Evolutionary conservation across 2,888 invertebrate species (phyloP).

Genomic region (Penaeus monodon): DNA sequence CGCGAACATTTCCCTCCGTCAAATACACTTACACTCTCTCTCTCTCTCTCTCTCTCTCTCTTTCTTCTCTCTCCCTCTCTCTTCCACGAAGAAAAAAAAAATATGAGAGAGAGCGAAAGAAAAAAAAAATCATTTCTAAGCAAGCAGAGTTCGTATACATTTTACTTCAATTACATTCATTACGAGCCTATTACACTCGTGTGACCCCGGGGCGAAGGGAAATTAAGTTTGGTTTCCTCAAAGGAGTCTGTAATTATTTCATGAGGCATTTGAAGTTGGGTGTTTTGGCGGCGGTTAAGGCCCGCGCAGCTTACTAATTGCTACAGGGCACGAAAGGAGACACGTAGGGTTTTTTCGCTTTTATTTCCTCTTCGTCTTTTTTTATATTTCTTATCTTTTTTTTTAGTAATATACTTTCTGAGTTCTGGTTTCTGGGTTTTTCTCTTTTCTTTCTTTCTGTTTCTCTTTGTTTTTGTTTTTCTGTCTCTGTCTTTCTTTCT

Average conservation of each 20-base stretch:
- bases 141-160: slow-evolving; percentile 17
- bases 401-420: neutral
- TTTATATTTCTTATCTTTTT: neutral
- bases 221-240: slow-evolving; percentile 45
- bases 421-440: neutral
- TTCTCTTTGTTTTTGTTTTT: neutral
- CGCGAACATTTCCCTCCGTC: too few relatives aligned
- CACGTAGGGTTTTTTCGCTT: neutral
- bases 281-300: slow-evolving; percentile 8
- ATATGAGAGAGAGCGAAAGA: neutral
- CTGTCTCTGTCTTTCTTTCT: neutral
- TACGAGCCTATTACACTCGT: slow-evolving; percentile 29
- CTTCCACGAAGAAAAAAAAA: too few relatives aligned
- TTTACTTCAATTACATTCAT: slow-evolving; percentile 45
- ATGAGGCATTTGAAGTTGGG: slow-evolving; percentile 16
- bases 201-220: slow-evolving; percentile 34
- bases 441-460: neutral
- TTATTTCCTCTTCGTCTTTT: neutral
- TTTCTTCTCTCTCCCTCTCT: too few relatives aligned
- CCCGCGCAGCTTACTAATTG: neutral
- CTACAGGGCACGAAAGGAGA: neutral
- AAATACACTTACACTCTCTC: too few relatives aligned
- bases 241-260: slow-evolving; percentile 42
- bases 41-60: too few relatives aligned
- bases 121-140: neutral